A percentile compares a stretch with the other conserved stretches of the same genome.
Evolutionary conservation across 2,113 vertebrate species (phyloP).

Genomic region (Hipposideros armiger): DNA sequence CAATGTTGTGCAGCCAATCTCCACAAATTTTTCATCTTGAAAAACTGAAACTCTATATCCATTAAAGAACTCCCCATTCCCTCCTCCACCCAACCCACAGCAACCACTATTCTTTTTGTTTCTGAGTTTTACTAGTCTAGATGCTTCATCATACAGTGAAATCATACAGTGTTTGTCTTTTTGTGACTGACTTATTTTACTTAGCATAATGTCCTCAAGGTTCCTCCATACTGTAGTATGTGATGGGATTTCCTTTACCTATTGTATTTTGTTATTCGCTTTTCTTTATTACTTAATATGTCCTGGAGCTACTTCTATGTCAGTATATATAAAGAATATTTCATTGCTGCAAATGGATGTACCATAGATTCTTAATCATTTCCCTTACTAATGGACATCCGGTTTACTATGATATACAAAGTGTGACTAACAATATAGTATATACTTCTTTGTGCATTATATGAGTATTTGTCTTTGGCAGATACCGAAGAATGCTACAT

Average conservation of each 20-base stretch:
- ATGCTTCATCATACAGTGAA: not conserved
- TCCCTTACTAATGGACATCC: not conserved
- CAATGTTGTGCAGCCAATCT: not conserved
- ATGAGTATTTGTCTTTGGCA: not conserved
- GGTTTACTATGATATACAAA: not conserved
- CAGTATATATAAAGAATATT: not conserved
- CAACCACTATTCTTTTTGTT: slow-evolving; percentile 27
- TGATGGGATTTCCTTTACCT: slow-evolving; percentile 6
- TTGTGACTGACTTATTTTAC: slow-evolving; percentile 23
- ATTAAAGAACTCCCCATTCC: not conserved
- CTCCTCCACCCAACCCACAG: not conserved
- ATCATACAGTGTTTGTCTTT: not conserved
- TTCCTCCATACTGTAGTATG: not conserved
- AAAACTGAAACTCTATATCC: slow-evolving; percentile 7
- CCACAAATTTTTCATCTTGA: slow-evolving; percentile 1
- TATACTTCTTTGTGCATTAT: not conserved
- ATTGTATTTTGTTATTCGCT: not conserved
- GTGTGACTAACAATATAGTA: not conserved
- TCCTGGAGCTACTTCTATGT: not conserved
- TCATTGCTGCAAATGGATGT: not conserved
- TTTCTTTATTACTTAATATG: not conserved
- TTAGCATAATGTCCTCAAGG: not conserved
- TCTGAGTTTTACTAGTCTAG: slow-evolving; percentile 31
- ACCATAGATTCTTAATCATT: slow-evolving; percentile 15
- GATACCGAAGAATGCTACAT: not conserved